phyloP scores from a whole-genome alignment of 2,113 vertebrate genomes.

The Australoheros scitulus region DNA sequence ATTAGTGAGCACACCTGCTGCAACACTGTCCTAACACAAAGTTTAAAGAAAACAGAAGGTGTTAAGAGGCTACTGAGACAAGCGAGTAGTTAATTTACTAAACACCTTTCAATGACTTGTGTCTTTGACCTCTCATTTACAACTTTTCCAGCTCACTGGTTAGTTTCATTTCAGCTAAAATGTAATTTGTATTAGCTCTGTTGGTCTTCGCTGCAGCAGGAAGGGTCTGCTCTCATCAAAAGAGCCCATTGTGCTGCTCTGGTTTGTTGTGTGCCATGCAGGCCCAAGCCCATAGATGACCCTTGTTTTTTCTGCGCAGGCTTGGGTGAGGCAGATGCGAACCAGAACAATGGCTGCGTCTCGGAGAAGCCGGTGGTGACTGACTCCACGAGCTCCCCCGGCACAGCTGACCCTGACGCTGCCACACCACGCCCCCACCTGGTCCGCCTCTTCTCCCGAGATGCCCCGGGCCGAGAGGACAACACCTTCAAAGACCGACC shows the following conservation, averaged over 20 bases:
- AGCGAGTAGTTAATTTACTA: neutral
- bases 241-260: slow-evolving; percentile 82
- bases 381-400: slow-evolving; percentile 90
- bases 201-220: slow-evolving; percentile 39
- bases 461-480: slow-evolving; percentile 98
- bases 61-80: neutral
- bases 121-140: neutral
- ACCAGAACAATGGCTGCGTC: slow-evolving; percentile 94
- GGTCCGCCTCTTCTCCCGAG: slow-evolving; percentile 99
- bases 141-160: slow-evolving; percentile 9
- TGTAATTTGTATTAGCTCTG: slow-evolving; percentile 19
- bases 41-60: neutral
- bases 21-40: neutral
- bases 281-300: slow-evolving; percentile 88
- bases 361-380: slow-evolving; percentile 90
- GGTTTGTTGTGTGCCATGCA: slow-evolving; percentile 84
- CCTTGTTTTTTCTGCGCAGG: slow-evolving; percentile 94
- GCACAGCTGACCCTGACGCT: slow-evolving; percentile 86
- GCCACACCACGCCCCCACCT: slow-evolving; percentile 92
- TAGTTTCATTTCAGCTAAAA: slow-evolving; percentile 14
- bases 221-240: slow-evolving; percentile 68
- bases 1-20: neutral
- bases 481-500: slow-evolving; percentile 99
- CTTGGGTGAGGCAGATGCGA: slow-evolving; percentile 90
- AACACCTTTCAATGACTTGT: neutral